Conservation (phyloP, 2,113 vertebrate species). For the Ictalurus furcatus region DNA sequence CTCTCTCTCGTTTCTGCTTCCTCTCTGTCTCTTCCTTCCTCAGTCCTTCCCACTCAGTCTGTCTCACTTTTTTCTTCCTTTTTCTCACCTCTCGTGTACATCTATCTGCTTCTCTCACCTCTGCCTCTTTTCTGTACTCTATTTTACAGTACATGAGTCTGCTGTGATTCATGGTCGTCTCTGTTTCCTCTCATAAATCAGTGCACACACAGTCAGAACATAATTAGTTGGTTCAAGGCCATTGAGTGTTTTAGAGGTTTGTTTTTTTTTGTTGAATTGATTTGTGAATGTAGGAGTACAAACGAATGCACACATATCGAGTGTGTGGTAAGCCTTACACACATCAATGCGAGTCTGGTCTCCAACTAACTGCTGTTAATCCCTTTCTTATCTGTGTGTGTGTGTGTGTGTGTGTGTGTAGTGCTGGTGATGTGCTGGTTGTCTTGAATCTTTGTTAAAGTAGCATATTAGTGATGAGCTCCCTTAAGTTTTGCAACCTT, state of each 20-base stretch:
- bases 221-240: slow-evolving; percentile 50
- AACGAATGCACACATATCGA: slow-evolving; percentile 24
- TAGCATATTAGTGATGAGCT: slow-evolving; percentile 2
- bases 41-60: background rate
- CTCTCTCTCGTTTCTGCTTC: background rate
- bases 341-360: slow-evolving; percentile 10
- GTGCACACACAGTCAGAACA: slow-evolving; percentile 7
- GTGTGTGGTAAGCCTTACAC: slow-evolving; percentile 15
- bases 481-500: background rate
- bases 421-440: slow-evolving; percentile 2
- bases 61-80: background rate
- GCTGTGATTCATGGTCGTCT: slow-evolving; percentile 14
- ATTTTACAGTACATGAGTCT: background rate
- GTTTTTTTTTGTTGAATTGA: slow-evolving; percentile 31
- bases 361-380: slow-evolving; percentile 7
- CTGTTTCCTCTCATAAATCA: slow-evolving; percentile 7
- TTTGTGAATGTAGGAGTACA: slow-evolving; percentile 41
- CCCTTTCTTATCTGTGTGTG: background rate
- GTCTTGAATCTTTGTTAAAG: slow-evolving; percentile 26
- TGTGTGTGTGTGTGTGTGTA: slow-evolving; percentile 10
- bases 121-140: background rate
- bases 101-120: slow-evolving; percentile 1
- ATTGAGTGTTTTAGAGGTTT: slow-evolving; percentile 34
- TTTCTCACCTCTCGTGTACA: background rate
- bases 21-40: background rate